Percentiles rank a stretch among this genome's conserved stretches.
phyloP scores from a whole-genome alignment of 2,888 invertebrate genomes.

The Noctua janthina region DNA sequence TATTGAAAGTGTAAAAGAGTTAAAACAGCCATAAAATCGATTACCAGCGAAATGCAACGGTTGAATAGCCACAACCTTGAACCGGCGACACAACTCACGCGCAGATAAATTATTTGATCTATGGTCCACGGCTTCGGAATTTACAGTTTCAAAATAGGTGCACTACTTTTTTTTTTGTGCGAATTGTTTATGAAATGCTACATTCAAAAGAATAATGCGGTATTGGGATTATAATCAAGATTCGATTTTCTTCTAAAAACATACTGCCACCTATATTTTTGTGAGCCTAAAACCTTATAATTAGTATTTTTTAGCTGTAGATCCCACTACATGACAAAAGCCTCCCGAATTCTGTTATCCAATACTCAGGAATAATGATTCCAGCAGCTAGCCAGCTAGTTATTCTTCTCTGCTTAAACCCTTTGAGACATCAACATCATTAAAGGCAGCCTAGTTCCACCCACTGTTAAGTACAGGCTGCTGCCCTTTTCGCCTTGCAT shows the following conservation, averaged over 20 bases:
- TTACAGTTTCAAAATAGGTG: constrained; percentile 40
- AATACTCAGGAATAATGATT: not conserved
- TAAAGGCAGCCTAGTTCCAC: not conserved
- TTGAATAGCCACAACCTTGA: constrained; percentile 73
- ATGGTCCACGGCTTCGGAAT: constrained; percentile 39
- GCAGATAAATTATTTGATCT: constrained; percentile 58
- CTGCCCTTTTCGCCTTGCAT: not conserved
- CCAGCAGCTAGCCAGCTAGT: not conserved
- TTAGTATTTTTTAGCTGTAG: not conserved
- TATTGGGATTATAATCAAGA: not conserved
- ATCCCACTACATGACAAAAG: not conserved
- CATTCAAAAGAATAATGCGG: not conserved
- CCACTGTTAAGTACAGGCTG: not conserved
- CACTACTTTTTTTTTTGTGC: constrained; percentile 18
- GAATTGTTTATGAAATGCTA: constrained; percentile 21
- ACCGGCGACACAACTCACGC: constrained; percentile 61
- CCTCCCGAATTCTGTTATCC: not conserved
- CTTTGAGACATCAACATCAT: not conserved
- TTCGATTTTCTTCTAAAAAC: not conserved
- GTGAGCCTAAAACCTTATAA: not conserved
- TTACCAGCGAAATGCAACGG: constrained; percentile 62
- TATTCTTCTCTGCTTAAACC: too few species aligned
- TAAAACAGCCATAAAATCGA: constrained; percentile 24
- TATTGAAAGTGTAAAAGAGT: constrained; percentile 37
- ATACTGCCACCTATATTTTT: not conserved